phyloP scores from a whole-genome alignment of 1,140 invertebrate genomes.

The Drosophila bocki region DNA sequence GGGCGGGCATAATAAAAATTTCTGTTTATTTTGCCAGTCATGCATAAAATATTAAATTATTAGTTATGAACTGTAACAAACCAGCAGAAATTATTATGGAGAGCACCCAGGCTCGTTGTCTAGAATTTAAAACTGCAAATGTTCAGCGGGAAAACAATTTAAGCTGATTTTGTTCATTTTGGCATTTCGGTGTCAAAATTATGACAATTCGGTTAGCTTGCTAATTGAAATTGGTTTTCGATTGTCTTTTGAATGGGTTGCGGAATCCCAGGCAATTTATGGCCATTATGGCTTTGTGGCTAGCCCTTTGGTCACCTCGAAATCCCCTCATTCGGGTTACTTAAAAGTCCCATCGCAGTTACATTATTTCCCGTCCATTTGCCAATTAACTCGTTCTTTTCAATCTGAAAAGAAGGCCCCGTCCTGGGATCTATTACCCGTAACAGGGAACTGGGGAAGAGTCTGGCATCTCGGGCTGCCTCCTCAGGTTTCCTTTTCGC shows the following conservation, averaged over 20 bases:
- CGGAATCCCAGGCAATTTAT: neutral
- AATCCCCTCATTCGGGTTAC: slow-evolving; percentile 2
- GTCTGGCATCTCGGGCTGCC: slow-evolving; percentile 2
- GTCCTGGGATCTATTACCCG: slow-evolving; percentile 16
- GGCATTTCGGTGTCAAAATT: slow-evolving; percentile 27
- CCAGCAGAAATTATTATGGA: slow-evolving; percentile 21
- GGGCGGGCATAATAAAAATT: slow-evolving; percentile 51
- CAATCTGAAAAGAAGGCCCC: neutral
- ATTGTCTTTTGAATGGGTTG: slow-evolving; percentile 5
- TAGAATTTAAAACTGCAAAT: slow-evolving; percentile 18
- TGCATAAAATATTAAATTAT: slow-evolving; percentile 84
- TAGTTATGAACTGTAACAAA: slow-evolving; percentile 68
- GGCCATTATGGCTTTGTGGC: neutral
- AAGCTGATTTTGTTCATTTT: slow-evolving; percentile 36
- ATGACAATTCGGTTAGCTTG: slow-evolving; percentile 28
- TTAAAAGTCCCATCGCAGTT: neutral
- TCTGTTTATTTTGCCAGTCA: slow-evolving; percentile 78
- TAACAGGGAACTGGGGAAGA: neutral
- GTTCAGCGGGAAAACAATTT: slow-evolving; percentile 42
- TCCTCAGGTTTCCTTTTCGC: slow-evolving; percentile 8
- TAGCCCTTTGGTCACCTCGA: neutral
- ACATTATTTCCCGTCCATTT: slow-evolving; percentile 35
- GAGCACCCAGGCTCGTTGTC: neutral
- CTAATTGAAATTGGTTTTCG: slow-evolving; percentile 38
- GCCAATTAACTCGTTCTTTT: slow-evolving; percentile 39